Evolutionary conservation across 1,140 invertebrate species (phyloP).

Genomic region (Caenorhabditis latens): DNA sequence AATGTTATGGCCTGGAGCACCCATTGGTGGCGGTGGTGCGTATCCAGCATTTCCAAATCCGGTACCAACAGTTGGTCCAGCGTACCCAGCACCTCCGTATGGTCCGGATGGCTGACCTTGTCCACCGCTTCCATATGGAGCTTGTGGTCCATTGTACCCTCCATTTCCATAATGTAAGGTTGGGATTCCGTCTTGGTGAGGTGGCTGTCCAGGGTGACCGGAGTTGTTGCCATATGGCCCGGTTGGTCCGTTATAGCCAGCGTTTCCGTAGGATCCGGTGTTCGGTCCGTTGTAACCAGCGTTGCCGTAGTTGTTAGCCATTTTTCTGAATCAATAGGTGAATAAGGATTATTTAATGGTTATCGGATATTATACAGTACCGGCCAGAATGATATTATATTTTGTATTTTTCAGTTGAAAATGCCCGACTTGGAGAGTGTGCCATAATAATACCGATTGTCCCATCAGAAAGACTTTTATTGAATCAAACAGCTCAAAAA

Average conservation of each 20-base stretch:
- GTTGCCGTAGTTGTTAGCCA: slow-evolving; percentile 41
- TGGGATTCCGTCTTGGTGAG: slow-evolving; percentile 11
- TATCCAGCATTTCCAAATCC: slow-evolving; percentile 42
- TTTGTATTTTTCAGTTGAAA: no score
- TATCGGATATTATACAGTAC: not conserved
- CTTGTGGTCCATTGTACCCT: not conserved
- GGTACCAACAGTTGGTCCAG: slow-evolving; percentile 24
- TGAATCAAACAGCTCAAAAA: no score
- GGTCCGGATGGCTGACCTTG: slow-evolving; percentile 15
- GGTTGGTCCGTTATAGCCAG: slow-evolving; percentile 32
- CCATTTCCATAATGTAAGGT: slow-evolving; percentile 12
- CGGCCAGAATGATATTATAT: no score
- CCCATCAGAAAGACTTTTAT: no score
- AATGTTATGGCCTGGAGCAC: not conserved
- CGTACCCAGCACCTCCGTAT: slow-evolving; percentile 15
- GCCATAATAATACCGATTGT: no score
- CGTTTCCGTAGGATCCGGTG: slow-evolving; percentile 19
- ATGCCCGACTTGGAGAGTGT: no score
- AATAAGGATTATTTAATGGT: not conserved
- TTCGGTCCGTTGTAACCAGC: not conserved
- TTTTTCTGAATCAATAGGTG: not conserved
- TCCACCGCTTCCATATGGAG: slow-evolving; percentile 5
- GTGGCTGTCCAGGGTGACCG: not conserved
- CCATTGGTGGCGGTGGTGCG: not conserved
- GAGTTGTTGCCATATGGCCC: slow-evolving; percentile 39